phyloP scores from a whole-genome alignment of 2,888 invertebrate species.

The Leucophora obtusa region DNA sequence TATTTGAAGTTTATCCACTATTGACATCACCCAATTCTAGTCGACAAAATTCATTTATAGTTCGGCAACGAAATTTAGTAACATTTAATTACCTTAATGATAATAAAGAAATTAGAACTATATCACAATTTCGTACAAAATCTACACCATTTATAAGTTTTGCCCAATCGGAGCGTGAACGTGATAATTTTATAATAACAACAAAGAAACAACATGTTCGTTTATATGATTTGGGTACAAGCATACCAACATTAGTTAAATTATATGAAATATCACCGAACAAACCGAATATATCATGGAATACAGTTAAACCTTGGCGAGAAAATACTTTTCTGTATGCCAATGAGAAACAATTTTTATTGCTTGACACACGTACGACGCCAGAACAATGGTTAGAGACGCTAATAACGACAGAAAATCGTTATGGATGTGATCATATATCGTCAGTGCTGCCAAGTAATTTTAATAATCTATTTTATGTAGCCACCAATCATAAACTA shows the following conservation, averaged over 20 bases:
- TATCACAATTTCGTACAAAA: slow-evolving; percentile 64
- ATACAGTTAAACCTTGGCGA: slow-evolving; percentile 67
- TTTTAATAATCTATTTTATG: slow-evolving; percentile 73
- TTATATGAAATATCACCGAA: slow-evolving; percentile 59
- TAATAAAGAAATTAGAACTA: slow-evolving; percentile 14
- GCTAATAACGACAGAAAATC: slow-evolving; percentile 38
- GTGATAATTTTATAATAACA: slow-evolving; percentile 69
- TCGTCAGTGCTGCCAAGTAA: slow-evolving; percentile 69
- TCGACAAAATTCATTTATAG: slow-evolving; percentile 66
- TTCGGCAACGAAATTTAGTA: slow-evolving; percentile 70
- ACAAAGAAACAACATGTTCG: slow-evolving; percentile 72
- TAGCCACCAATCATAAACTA: slow-evolving; percentile 74
- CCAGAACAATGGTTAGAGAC: slow-evolving; percentile 66
- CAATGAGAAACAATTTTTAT: slow-evolving; percentile 68
- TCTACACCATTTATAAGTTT: slow-evolving; percentile 73
- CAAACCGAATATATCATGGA: slow-evolving; percentile 69
- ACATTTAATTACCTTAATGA: slow-evolving; percentile 67
- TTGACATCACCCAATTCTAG: slow-evolving; percentile 41
- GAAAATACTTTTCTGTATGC: slow-evolving; percentile 72
- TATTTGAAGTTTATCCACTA: slow-evolving; percentile 72
- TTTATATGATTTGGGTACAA: slow-evolving; percentile 67
- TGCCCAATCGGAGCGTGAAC: slow-evolving; percentile 67
- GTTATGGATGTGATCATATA: slow-evolving; percentile 70
- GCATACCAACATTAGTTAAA: slow-evolving; percentile 47
- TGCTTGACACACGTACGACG: slow-evolving; percentile 71